Percentiles rank a stretch among this genome's conserved stretches.
Conservation (phyloP, 2,797 vertebrate species). For the Erethizon dorsatum region DNA sequence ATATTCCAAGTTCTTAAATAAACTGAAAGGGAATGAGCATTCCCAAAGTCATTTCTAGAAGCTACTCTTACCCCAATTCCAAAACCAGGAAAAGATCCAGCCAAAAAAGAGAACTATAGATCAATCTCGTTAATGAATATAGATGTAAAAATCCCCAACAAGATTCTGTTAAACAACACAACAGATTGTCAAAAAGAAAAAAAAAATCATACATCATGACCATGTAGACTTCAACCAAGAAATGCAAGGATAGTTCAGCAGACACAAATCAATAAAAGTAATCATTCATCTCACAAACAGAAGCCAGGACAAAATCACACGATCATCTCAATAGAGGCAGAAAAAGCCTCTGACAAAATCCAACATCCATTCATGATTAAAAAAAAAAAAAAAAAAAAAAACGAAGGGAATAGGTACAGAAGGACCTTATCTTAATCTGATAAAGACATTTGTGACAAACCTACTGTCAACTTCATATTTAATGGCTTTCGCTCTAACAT, state of each 20-base stretch:
- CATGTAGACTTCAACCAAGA: neutral
- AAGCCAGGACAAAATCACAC: neutral
- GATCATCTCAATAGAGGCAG: neutral
- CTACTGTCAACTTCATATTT: too few relatives aligned
- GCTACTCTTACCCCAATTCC: neutral
- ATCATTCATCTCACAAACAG: neutral
- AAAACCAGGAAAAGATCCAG: neutral
- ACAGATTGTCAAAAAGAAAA: neutral
- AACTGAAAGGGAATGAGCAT: neutral
- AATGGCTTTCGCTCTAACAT: too few relatives aligned
- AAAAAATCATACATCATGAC: neutral
- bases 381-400: too few relatives aligned
- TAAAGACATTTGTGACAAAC: too few relatives aligned
- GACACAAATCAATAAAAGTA: neutral
- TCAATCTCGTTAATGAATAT: neutral
- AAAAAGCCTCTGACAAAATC: too few relatives aligned
- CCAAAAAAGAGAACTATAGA: neutral
- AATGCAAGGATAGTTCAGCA: neutral
- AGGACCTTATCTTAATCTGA: too few relatives aligned
- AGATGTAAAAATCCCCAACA: neutral
- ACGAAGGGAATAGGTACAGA: too few relatives aligned
- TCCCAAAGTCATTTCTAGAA: neutral
- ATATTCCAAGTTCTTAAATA: neutral
- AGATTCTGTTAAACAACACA: neutral
- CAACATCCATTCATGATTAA: too few relatives aligned